Percentiles rank a stretch among this genome's conserved stretches.
phyloP scores from a whole-genome alignment of 2,113 vertebrate species.

The Uria aalge region DNA sequence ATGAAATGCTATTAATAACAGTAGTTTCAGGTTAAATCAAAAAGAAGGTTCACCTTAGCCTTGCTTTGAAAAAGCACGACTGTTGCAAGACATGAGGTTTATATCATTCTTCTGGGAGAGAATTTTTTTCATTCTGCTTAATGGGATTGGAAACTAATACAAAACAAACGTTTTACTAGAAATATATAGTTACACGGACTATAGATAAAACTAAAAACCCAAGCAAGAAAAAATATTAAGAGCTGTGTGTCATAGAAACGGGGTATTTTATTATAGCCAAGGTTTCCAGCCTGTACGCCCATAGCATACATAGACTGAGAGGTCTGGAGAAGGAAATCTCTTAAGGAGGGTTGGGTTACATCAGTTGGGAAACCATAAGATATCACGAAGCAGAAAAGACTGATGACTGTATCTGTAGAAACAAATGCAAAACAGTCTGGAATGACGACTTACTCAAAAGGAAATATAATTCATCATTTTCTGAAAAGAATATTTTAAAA shows the following conservation, averaged over 20 bases:
- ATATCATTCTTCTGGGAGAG: background rate
- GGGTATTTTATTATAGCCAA: background rate
- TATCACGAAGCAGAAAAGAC: background rate
- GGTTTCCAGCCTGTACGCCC: background rate
- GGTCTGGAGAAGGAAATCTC: background rate
- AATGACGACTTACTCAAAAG: background rate
- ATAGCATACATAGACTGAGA: background rate
- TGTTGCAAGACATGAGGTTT: background rate
- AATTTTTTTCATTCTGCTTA: background rate
- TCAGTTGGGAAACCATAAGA: background rate
- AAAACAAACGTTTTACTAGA: background rate
- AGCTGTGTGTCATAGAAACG: background rate
- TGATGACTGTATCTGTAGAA: background rate
- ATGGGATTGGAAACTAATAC: background rate
- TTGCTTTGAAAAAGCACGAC: background rate
- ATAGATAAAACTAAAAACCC: background rate
- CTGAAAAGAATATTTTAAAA: rapidly evolving
- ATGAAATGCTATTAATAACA: background rate
- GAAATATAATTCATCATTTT: background rate
- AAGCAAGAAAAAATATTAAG: background rate
- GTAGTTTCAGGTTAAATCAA: background rate
- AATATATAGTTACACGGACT: background rate
- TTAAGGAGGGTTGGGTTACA: background rate
- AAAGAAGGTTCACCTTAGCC: background rate
- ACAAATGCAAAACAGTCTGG: background rate